Conservation (phyloP, 2,888 invertebrate genomes). For the Yponomeuta plumbellus region DNA sequence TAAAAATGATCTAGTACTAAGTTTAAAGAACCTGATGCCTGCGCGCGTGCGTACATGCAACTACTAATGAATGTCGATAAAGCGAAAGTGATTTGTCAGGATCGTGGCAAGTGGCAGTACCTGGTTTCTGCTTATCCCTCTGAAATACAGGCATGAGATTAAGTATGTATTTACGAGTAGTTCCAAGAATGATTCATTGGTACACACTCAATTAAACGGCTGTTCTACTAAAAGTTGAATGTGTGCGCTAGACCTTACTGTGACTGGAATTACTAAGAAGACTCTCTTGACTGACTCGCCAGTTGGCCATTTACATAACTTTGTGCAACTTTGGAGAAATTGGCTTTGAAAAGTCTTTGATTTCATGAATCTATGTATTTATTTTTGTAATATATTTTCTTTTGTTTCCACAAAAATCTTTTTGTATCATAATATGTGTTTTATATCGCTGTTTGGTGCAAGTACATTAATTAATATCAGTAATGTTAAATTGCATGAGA, state of each 20-base stretch:
- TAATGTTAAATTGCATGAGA: constrained; percentile 14
- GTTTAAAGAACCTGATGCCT: too few species aligned
- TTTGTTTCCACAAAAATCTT: neutral
- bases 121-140: too few species aligned
- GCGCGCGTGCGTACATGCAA: too few species aligned
- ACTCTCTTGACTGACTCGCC: neutral
- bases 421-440: neutral
- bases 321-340: neutral
- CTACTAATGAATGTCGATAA: too few species aligned
- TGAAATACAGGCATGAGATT: too few species aligned
- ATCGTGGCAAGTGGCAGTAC: too few species aligned
- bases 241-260: neutral
- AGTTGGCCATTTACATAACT: neutral
- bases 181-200: too few species aligned
- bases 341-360: neutral
- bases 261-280: neutral
- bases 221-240: too few species aligned
- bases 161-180: too few species aligned
- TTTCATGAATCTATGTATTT: neutral
- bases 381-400: neutral
- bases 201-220: too few species aligned
- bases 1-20: too few species aligned
- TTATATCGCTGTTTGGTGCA: neutral
- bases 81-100: too few species aligned
- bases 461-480: neutral